Evolutionary conservation across 1,140 invertebrate genomes (phyloP).

Genomic region (Colletes gigas): DNA sequence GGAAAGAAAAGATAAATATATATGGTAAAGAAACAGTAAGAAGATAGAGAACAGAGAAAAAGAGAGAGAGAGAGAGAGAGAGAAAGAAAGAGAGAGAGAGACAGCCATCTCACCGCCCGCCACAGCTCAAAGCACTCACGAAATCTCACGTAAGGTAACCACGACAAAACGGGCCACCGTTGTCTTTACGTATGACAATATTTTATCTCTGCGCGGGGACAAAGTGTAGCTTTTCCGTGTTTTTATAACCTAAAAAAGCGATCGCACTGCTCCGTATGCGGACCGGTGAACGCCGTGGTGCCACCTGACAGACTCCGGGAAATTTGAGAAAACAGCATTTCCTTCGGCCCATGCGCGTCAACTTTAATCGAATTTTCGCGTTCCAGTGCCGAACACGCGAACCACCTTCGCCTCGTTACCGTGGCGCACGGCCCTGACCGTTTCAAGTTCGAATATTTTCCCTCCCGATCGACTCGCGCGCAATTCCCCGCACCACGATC

Average conservation of each 20-base stretch:
- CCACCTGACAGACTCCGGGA: conserved; percentile 77
- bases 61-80: conserved; percentile 55
- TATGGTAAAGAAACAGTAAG: conserved; percentile 18
- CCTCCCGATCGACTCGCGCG: neutral
- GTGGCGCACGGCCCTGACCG: neutral
- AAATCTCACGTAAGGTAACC: conserved; percentile 58
- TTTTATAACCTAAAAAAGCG: conserved; percentile 70
- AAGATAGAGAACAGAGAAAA: conserved; percentile 22
- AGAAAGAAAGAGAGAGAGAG: conserved; percentile 53
- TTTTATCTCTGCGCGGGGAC: conserved; percentile 53
- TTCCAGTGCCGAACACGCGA: conserved; percentile 59
- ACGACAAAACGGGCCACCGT: conserved; percentile 43
- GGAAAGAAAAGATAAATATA: conserved; percentile 16
- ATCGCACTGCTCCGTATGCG: conserved; percentile 62
- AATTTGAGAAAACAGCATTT: conserved; percentile 77
- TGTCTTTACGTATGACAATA: conserved; percentile 31
- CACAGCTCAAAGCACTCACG: conserved; percentile 68
- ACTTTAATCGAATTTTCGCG: conserved; percentile 79
- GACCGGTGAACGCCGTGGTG: conserved; percentile 72
- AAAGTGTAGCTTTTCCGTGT: conserved; percentile 40
- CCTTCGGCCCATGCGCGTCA: conserved; percentile 77
- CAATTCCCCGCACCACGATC: neutral
- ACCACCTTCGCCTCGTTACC: conserved; percentile 27
- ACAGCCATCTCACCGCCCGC: conserved; percentile 74
- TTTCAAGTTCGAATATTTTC: conserved; percentile 41